Percentiles rank a stretch among this genome's conserved stretches.
These are phyloP conservation scores for Bombus difficillimus DNA, from an alignment of 1,140 invertebrate genomes.

Conservation along the genomic window DNA sequence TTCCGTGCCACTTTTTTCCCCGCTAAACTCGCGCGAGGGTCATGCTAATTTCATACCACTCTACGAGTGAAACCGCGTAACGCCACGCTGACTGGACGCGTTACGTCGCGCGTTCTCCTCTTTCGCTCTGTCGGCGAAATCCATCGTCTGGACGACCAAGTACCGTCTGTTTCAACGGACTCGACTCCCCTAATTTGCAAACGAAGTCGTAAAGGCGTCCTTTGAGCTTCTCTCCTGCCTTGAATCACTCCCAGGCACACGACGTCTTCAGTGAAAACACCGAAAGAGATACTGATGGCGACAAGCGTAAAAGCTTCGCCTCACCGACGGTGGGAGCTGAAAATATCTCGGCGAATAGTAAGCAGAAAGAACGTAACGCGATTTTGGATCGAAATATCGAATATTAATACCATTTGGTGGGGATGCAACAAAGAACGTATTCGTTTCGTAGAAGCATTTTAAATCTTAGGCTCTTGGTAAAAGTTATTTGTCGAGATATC, in stretches of 20 bases:
- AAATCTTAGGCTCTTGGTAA: too few species aligned
- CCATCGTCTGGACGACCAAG: too few species aligned
- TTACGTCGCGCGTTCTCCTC: neutral
- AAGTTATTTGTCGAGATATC: too few species aligned
- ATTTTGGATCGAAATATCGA: neutral
- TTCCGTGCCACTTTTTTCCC: conserved; percentile 1
- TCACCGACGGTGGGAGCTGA: neutral
- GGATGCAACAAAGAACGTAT: neutral
- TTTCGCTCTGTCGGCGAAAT: neutral
- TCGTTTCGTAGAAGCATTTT: too few species aligned
- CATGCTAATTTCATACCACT: conserved; percentile 15
- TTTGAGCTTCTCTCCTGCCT: neutral
- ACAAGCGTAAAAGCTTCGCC: neutral
- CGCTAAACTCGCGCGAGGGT: neutral
- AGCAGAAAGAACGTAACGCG: neutral
- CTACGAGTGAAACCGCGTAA: conserved; percentile 1
- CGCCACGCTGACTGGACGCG: neutral
- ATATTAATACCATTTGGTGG: neutral
- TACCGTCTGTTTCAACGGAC: neutral
- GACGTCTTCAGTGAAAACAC: neutral
- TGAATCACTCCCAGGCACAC: neutral
- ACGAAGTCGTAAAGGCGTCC: neutral
- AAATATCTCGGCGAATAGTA: neutral
- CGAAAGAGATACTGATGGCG: neutral
- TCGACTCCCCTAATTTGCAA: neutral